A percentile compares a stretch with the other conserved stretches of the same genome.
Evolutionary conservation across 37 sponge, comb jelly and placozoan species (phyloP).

Genomic region (Amphimedon queenslandica): DNA sequence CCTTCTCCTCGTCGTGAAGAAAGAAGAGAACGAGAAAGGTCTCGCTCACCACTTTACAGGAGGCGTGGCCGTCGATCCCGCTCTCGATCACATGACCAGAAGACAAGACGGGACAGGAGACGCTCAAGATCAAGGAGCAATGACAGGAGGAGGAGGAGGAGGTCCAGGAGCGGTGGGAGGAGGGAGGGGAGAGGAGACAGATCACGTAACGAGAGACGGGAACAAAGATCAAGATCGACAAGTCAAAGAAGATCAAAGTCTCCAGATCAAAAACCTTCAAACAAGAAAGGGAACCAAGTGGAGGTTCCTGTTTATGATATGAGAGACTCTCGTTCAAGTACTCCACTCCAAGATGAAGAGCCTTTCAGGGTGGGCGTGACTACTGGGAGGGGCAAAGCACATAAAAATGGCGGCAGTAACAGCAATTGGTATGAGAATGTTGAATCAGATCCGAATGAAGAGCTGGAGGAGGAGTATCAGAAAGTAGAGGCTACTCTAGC

Average conservation of each 20-base stretch:
- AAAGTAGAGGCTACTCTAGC: background rate
- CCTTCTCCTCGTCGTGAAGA: conserved; percentile 1
- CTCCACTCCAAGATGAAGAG: background rate
- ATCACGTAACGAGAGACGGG: background rate
- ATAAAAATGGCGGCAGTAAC: too few species aligned
- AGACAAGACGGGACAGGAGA: background rate
- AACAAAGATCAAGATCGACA: background rate
- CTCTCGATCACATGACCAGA: background rate
- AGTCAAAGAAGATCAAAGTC: background rate
- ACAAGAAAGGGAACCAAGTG: background rate
- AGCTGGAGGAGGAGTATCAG: background rate
- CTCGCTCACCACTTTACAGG: background rate
- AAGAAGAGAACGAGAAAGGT: background rate
- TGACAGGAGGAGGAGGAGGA: background rate
- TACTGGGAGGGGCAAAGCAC: too few species aligned
- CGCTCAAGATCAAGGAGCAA: background rate
- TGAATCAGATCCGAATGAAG: background rate
- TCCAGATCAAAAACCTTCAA: background rate
- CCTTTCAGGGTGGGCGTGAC: too few species aligned
- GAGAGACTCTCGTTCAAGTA: background rate
- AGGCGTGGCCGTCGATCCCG: background rate
- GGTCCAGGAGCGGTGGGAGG: background rate
- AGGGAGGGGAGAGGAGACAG: background rate
- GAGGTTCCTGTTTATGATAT: background rate
- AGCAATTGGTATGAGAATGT: background rate